Evolutionary conservation across 1,140 invertebrate genomes (phyloP).

Genomic region (Xylocopa sonorina): DNA sequence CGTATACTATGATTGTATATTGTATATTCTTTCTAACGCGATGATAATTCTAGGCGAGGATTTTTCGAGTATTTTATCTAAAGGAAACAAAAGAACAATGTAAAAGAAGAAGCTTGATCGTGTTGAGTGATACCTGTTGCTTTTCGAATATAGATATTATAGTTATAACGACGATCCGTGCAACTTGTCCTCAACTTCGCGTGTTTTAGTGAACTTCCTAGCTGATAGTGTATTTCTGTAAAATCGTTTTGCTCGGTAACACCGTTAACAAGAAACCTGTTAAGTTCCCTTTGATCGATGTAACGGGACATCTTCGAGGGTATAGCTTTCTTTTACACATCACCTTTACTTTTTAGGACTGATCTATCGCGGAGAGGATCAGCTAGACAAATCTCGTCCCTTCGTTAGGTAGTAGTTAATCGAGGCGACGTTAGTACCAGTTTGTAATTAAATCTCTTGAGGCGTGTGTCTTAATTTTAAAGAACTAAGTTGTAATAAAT

Average conservation of each 20-base stretch:
- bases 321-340: too few relatives aligned
- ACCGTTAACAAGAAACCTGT: slow-evolving; percentile 9
- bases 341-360: background rate
- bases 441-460: slow-evolving; percentile 20
- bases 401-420: background rate
- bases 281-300: slow-evolving; percentile 4
- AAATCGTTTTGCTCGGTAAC: slow-evolving; percentile 8
- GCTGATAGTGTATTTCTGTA: slow-evolving; percentile 8
- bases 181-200: background rate
- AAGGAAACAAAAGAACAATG: background rate
- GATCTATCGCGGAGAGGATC: slow-evolving; percentile 1
- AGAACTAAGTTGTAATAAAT: slow-evolving; percentile 20
- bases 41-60: slow-evolving; percentile 18
- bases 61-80: slow-evolving; percentile 17
- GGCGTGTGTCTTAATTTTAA: slow-evolving; percentile 20
- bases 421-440: slow-evolving; percentile 4
- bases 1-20: slow-evolving; percentile 32
- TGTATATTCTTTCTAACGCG: slow-evolving; percentile 32
- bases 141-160: slow-evolving; percentile 17
- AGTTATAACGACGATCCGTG: slow-evolving; percentile 12
- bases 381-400: slow-evolving; percentile 14
- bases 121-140: slow-evolving; percentile 7
- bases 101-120: background rate
- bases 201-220: slow-evolving; percentile 17
- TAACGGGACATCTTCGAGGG: background rate